phyloP scores from a whole-genome alignment of 1,140 invertebrate genomes.

The Thaumetopoea pityocampa region DNA sequence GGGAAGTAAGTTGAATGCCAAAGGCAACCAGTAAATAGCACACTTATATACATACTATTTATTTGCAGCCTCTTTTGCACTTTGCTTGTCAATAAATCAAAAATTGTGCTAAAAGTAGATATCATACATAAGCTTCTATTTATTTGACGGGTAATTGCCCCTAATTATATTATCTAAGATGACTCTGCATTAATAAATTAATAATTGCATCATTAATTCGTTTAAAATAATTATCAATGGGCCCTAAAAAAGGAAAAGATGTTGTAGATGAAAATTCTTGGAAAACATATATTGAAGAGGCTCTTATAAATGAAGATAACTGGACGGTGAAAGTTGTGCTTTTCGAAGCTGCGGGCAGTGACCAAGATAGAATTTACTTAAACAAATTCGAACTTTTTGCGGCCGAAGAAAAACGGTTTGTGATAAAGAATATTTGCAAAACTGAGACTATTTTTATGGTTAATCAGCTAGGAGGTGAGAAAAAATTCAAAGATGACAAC shows the following conservation, averaged over 20 bases:
- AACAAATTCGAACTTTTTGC: constrained; percentile 64
- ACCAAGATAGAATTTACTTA: constrained; percentile 60
- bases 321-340: constrained; percentile 61
- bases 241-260: constrained; percentile 44
- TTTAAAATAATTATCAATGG: constrained; percentile 29
- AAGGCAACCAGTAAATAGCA: no score
- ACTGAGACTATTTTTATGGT: constrained; percentile 70
- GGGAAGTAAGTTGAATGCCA: no score
- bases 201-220: no score
- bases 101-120: no score
- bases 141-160: no score
- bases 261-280: constrained; percentile 41
- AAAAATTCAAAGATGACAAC: constrained; percentile 61
- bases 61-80: no score
- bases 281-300: constrained; percentile 47
- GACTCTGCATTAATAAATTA: no score
- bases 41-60: no score
- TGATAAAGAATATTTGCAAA: constrained; percentile 70
- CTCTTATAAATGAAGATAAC: constrained; percentile 41
- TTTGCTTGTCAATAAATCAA: no score
- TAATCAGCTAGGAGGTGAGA: constrained; percentile 62
- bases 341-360: constrained; percentile 57
- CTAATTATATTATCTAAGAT: no score
- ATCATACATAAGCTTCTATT: no score
- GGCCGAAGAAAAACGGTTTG: constrained; percentile 59